phyloP scores from a whole-genome alignment of 2,888 invertebrate species.

The Xiphydria camelus region DNA sequence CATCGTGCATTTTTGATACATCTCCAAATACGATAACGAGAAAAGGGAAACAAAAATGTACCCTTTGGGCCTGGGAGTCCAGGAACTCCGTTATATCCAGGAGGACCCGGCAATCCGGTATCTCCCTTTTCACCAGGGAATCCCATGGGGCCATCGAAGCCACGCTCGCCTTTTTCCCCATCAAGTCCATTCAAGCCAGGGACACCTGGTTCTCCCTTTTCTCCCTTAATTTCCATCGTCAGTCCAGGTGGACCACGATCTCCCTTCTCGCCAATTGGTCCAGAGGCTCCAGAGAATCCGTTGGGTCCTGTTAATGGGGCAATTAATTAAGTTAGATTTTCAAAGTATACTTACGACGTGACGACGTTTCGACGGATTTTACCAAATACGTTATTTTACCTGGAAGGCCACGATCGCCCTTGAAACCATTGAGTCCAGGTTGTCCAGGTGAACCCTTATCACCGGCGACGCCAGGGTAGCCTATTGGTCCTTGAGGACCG shows the following conservation, averaged over 20 bases:
- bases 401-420: constrained; percentile 61
- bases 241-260: constrained; percentile 63
- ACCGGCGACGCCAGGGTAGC: constrained; percentile 73
- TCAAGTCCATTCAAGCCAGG: constrained; percentile 61
- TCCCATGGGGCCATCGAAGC: constrained; percentile 54
- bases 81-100: constrained; percentile 48
- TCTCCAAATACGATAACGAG: not conserved
- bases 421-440: constrained; percentile 62
- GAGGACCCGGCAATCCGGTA: constrained; percentile 49
- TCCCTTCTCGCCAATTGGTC: constrained; percentile 64
- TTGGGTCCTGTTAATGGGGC: constrained; percentile 41
- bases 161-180: constrained; percentile 63
- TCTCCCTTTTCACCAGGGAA: constrained; percentile 56
- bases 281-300: constrained; percentile 63
- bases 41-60: constrained; percentile 24
- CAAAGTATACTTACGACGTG: too few species aligned
- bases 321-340: too few species aligned
- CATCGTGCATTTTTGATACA: not conserved
- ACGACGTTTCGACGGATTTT: too few species aligned
- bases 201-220: constrained; percentile 60
- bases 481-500: constrained; percentile 67
- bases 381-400: constrained; percentile 41
- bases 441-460: constrained; percentile 68
- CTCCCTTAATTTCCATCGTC: constrained; percentile 57
- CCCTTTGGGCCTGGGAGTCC: constrained; percentile 65